A percentile compares a stretch with the other conserved stretches of the same genome.
These are phyloP conservation scores for Misgurnus mizolepis DNA, from an alignment of 2,113 vertebrate genomes.

Conservation along the genomic window DNA sequence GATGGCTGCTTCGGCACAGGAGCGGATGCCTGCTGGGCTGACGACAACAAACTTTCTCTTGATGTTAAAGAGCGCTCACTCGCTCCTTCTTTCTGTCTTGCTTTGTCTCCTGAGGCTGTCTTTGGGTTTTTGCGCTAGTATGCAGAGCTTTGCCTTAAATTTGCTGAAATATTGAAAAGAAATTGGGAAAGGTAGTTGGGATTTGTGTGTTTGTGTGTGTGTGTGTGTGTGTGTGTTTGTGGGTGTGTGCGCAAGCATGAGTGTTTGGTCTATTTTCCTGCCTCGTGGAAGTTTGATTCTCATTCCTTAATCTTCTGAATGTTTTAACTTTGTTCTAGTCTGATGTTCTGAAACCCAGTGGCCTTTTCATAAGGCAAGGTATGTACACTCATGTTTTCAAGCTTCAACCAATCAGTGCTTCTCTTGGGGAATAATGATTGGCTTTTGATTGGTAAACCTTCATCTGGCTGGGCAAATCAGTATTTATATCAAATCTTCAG, in stretches of 20 bases:
- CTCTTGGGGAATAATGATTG: conserved; percentile 51
- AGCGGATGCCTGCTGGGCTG: conserved; percentile 15
- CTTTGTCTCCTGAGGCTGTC: conserved; percentile 24
- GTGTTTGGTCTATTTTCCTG: conserved; percentile 6
- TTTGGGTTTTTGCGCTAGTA: conserved; percentile 23
- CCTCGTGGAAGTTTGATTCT: conserved; percentile 22
- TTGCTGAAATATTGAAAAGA: conserved; percentile 44
- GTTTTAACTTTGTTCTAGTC: conserved; percentile 74
- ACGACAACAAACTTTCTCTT: conserved; percentile 31
- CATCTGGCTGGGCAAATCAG: conserved; percentile 23
- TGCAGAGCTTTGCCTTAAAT: conserved; percentile 32
- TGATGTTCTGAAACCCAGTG: conserved; percentile 63
- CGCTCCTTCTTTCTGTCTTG: neutral
- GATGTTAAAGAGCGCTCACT: neutral
- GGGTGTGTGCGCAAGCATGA: neutral
- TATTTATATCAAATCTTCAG: conserved; percentile 30
- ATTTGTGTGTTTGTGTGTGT: too few relatives aligned
- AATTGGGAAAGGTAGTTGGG: neutral
- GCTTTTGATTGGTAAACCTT: conserved; percentile 50
- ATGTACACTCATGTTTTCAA: conserved; percentile 64
- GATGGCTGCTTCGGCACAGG: conserved; percentile 9
- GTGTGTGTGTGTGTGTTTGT: too few relatives aligned
- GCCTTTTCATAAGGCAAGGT: conserved; percentile 68
- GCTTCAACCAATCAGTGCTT: conserved; percentile 66
- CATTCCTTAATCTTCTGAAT: neutral